Conservation (phyloP, 2,113 vertebrate genomes). For the Tetraodon nigroviridis region DNA sequence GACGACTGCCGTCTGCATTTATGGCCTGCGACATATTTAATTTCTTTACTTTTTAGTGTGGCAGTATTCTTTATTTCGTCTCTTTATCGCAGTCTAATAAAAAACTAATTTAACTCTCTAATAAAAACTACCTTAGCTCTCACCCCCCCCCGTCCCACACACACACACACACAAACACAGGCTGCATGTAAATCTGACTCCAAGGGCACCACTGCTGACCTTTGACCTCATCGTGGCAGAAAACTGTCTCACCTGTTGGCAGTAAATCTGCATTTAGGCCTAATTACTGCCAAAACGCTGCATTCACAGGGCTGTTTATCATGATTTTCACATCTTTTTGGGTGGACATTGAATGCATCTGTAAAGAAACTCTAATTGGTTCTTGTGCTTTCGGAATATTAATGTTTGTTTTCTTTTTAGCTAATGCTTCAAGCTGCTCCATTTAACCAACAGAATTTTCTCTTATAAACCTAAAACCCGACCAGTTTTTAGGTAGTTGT, state of each 20-base stretch:
- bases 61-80: too few relatives aligned
- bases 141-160: too few relatives aligned
- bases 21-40: too few relatives aligned
- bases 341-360: too few relatives aligned
- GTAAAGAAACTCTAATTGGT: background rate
- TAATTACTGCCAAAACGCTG: background rate
- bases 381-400: background rate
- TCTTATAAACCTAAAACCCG: too few relatives aligned
- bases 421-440: too few relatives aligned
- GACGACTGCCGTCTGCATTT: too few relatives aligned
- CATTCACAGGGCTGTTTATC: background rate
- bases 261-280: background rate
- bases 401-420: background rate
- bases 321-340: background rate
- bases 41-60: too few relatives aligned
- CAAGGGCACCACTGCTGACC: background rate
- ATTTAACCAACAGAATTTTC: too few relatives aligned
- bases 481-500: too few relatives aligned
- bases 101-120: slow-evolving; percentile 43
- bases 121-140: slow-evolving; percentile 43
- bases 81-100: slow-evolving; percentile 2
- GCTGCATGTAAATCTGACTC: slow-evolving; percentile 10
- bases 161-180: slow-evolving; percentile 2
- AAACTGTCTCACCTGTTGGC: background rate
- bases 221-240: slow-evolving; percentile 1